These are phyloP conservation scores for Stictonetta naevosa DNA, from an alignment of 2,113 vertebrate species.

Conservation along the genomic window DNA sequence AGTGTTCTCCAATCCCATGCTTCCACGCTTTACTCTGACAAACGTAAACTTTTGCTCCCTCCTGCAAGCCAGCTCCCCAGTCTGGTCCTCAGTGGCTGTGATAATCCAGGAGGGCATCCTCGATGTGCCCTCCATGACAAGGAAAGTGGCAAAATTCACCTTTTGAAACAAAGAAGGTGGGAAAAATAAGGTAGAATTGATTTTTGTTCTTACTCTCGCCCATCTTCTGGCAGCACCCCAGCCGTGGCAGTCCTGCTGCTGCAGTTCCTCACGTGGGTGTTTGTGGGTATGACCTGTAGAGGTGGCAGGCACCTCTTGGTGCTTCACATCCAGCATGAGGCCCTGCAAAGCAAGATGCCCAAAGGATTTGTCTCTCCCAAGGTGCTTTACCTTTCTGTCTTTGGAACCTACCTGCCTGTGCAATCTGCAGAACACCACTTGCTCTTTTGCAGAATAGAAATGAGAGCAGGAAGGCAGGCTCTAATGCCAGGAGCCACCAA, in stretches of 20 bases:
- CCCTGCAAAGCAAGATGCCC: neutral
- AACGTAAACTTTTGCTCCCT: slow-evolving; percentile 65
- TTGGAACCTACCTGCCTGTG: rapidly evolving
- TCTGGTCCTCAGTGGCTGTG: neutral
- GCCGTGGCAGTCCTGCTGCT: neutral
- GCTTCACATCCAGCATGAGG: neutral
- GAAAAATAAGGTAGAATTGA: neutral
- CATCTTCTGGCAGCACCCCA: neutral
- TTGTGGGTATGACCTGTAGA: neutral
- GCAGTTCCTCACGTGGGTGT: rapidly evolving
- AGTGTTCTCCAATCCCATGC: neutral
- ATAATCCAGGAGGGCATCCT: neutral
- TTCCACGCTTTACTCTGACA: slow-evolving; percentile 60
- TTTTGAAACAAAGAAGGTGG: neutral
- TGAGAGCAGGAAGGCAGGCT: rapidly evolving
- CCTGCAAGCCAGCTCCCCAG: neutral
- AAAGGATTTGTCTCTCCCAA: neutral
- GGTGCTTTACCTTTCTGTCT: neutral
- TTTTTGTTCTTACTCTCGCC: neutral
- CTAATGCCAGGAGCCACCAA: neutral
- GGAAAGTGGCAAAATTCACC: neutral
- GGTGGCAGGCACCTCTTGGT: neutral
- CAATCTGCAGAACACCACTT: neutral
- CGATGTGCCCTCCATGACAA: rapidly evolving
- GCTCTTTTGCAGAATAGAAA: neutral